Base-by-base conservation (phyloP, 2,113 vertebrate genomes). In the Vulpes vulpes region DNA sequence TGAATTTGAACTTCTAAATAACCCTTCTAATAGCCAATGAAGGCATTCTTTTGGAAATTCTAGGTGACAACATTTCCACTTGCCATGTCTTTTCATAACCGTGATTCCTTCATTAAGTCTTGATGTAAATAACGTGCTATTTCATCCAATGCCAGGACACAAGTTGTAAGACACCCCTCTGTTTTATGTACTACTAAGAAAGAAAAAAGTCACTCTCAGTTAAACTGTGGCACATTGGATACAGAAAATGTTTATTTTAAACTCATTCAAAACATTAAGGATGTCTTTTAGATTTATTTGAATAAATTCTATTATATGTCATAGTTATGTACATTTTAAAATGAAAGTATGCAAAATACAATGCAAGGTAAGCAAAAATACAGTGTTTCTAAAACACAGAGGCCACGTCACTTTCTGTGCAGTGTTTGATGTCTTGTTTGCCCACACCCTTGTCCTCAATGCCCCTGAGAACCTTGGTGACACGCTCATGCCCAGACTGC, bases 1-100 rank as follows among this genome's bases (percentile, higher is more conserved):
- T 87, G 38, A 96, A 92, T 89, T 53, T 94, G 57, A 97, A 93
- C 43, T 90, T 97, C n/a, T 91, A 96, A 82, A 92, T 78, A 95
- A 65, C 15, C 55, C 43, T 96, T 91, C 65, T 65, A 35, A 78
- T 27, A 80, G 69, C 19, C 25, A 83, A 38, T 62, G 67, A 95
- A 82, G 91, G 57, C 23, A 95, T 4, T 16, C 11, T 64, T 88
- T 55, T 89, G 60, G 78, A 97, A 94, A 90, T 91, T 67, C 71
- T 38, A 91, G 81, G 27, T 79, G 65, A 71, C n/a, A 91, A 11
- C 30, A 51, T 71, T 86, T 85, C 27, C 38, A 74, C 16, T 93
- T 71, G 5, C 35, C 85, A 25, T 35, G 19, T 65, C 51, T 25
- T 62, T 92, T 80, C 67, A 89, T 35, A 93, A 67, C 38, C n/a